These are phyloP conservation scores for Bembecia ichneumoniformis DNA, from an alignment of 2,888 invertebrate species.

Conservation along the genomic window DNA sequence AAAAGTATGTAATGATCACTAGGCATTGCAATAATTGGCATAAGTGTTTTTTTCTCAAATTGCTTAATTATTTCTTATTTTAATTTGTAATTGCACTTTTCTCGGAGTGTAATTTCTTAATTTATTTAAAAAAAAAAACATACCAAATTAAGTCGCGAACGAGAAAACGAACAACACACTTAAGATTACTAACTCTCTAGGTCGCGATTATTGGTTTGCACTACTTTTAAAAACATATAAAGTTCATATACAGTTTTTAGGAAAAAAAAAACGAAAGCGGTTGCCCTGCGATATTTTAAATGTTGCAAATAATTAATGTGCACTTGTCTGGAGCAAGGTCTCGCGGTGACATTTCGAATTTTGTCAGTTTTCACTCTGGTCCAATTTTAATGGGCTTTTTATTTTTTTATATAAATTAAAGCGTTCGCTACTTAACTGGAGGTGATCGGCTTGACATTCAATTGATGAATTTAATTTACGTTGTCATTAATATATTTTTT, in stretches of 20 bases:
- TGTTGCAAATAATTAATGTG: constrained; percentile 46
- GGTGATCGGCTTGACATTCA: constrained; percentile 8
- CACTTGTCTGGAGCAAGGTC: constrained; percentile 52
- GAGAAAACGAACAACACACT: too few species aligned
- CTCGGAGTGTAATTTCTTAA: too few species aligned
- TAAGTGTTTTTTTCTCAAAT: too few species aligned
- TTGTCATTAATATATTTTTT: neutral
- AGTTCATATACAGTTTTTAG: neutral
- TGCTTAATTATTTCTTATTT: too few species aligned
- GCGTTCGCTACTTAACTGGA: constrained; percentile 18
- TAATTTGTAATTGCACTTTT: too few species aligned
- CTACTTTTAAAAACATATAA: too few species aligned
- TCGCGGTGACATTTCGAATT: constrained; percentile 49
- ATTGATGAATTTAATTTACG: constrained; percentile 4
- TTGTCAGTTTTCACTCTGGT: constrained; percentile 52
- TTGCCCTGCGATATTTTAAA: constrained; percentile 26
- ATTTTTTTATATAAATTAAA: constrained; percentile 14
- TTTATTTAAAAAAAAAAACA: too few species aligned
- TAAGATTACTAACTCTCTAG: too few species aligned
- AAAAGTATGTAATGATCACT: too few species aligned
- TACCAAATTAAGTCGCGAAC: too few species aligned
- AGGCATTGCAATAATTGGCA: too few species aligned
- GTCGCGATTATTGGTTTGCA: too few species aligned
- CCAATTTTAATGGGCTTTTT: constrained; percentile 9
- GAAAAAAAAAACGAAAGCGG: neutral